Percentiles rank a stretch among this genome's conserved stretches.
Conservation (phyloP, 2,888 invertebrate species). For the Orgyia antiqua region DNA sequence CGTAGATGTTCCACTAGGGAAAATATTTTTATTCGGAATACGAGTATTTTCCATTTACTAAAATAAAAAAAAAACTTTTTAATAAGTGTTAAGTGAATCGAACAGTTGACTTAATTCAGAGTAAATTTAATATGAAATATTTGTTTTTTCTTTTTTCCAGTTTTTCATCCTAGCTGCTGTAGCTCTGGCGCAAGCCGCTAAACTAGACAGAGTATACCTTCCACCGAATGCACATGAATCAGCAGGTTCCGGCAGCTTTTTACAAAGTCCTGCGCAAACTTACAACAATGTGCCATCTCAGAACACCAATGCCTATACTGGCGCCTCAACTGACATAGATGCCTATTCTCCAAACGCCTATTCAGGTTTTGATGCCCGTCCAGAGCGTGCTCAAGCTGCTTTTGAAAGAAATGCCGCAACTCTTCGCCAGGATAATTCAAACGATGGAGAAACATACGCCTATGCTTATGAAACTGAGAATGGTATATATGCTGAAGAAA, state of each 20-base stretch:
- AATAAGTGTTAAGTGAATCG: too few relatives aligned
- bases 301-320: conserved; percentile 1
- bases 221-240: conserved; percentile 39
- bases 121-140: too few relatives aligned
- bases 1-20: too few relatives aligned
- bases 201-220: conserved; percentile 53
- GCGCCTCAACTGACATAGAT: not conserved
- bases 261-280: conserved; percentile 23
- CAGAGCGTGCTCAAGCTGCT: conserved; percentile 56
- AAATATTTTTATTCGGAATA: too few relatives aligned
- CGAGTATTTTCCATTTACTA: too few relatives aligned
- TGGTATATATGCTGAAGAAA: conserved; percentile 63
- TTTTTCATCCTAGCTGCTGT: conserved; percentile 42
- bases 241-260: conserved; percentile 13
- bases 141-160: conserved; percentile 38
- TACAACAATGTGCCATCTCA: conserved; percentile 10
- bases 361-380: conserved; percentile 21
- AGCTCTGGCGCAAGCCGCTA: conserved; percentile 43
- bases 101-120: too few relatives aligned
- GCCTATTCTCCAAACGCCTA: conserved; percentile 11
- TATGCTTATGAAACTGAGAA: conserved; percentile 66
- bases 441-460: conserved; percentile 58
- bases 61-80: too few relatives aligned
- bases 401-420: conserved; percentile 62
- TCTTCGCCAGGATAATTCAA: conserved; percentile 53